Evolutionary conservation across 2,888 invertebrate species (phyloP).

Genomic region (Sminthurinus aureus): DNA sequence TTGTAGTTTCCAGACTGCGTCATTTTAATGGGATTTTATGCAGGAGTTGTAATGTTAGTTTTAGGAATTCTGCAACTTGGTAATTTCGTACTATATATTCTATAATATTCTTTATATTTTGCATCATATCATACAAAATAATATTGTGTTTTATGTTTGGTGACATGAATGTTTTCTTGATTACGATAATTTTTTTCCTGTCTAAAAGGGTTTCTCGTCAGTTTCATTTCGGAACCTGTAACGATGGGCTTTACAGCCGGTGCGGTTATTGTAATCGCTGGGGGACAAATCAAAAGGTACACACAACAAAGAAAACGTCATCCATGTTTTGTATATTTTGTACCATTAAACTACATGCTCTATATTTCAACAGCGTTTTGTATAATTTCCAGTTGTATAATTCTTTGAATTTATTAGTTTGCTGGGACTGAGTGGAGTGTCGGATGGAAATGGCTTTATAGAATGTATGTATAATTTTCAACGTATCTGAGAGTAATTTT

Average conservation of each 20-base stretch:
- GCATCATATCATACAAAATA: too few species aligned
- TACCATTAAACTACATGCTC: too few species aligned
- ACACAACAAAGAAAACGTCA: too few species aligned
- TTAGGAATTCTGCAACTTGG: slow-evolving; percentile 47
- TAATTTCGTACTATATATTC: slow-evolving; percentile 7
- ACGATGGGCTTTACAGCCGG: slow-evolving; percentile 86
- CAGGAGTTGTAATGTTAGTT: slow-evolving; percentile 36
- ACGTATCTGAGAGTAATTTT: too few species aligned
- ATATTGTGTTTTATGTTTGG: too few species aligned
- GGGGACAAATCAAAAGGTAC: slow-evolving; percentile 74
- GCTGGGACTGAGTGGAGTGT: slow-evolving; percentile 66
- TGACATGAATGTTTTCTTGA: too few species aligned
- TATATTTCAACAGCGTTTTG: too few species aligned
- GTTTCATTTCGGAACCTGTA: slow-evolving; percentile 85
- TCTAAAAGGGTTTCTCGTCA: slow-evolving; percentile 81
- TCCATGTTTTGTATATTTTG: too few species aligned
- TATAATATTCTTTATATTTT: too few species aligned
- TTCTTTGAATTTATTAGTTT: slow-evolving; percentile 64
- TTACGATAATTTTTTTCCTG: too few species aligned
- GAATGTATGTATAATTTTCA: too few species aligned
- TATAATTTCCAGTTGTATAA: too few species aligned
- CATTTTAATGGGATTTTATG: slow-evolving; percentile 41
- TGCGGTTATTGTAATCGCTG: slow-evolving; percentile 84
- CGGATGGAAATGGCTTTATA: slow-evolving; percentile 53
- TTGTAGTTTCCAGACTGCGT: slow-evolving; percentile 47